Base-by-base conservation (phyloP, 2,888 invertebrate species). In the Eupithecia abbreviata region DNA sequence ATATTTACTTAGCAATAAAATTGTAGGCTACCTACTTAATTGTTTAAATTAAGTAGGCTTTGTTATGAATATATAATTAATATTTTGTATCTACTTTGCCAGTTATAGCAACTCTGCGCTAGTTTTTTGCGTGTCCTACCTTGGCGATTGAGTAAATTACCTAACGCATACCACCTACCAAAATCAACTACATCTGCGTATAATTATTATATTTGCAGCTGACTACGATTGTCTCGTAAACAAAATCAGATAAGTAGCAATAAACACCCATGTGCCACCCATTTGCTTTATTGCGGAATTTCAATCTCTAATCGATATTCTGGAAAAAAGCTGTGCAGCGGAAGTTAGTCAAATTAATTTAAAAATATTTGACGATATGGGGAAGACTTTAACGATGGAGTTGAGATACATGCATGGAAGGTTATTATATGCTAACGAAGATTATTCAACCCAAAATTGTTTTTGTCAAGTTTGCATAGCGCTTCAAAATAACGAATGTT, bases 1-100 rank as follows among this genome's bases (percentile, higher is more conserved):
- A 45, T 77, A 73, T 77, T 75, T 76, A 71, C 72, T 62, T 18
- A 42, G 67, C 62, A 71, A 70, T 74, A 69, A 78, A 18, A 73
- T 71, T 71, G 13, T 71, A 15, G 30, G 30, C 30, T 30, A 30
- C 30, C 0, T 30, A 1, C 30, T 30, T 30, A 30, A 30, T 30
- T 30, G 30, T 30, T 30, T 30, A 30, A 30, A 30, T 30, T 30
- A 45, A 47, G 62, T 72, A 73, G 71, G 73, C 67, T 10, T 67
- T 45, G 51, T 41, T 71, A 58, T 30, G 62, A 62, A 18, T 62
- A 62, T 30, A 4, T 58, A 9, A 18, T 58, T 10, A 18, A 58
- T 18, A 58, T 58, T 58, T 30, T 62, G 62, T 62, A 1, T 58
- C 10, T 62, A 12, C 10, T 62, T 30, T 62, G 4, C 62, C 30